Conservation (phyloP, 2,888 invertebrate species). For the Pseudococcus jackbeardsleyi region DNA sequence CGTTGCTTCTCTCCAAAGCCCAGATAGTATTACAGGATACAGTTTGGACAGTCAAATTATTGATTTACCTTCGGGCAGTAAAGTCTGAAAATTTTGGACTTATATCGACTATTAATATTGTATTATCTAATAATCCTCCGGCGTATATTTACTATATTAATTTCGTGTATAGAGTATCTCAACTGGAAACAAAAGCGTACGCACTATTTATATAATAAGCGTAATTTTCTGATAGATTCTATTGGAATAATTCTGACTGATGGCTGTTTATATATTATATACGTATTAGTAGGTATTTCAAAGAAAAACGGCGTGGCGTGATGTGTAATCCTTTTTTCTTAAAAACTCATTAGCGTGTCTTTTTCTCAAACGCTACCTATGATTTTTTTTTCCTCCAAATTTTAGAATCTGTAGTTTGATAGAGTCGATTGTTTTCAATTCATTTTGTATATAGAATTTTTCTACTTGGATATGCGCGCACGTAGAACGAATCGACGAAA, state of each 20-base stretch:
- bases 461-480: background rate
- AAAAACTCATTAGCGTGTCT: background rate
- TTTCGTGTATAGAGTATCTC: background rate
- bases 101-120: background rate
- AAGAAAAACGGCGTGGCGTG: background rate
- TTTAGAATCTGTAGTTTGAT: background rate
- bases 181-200: background rate
- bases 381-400: background rate
- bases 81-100: background rate
- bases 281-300: background rate
- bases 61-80: slow-evolving; percentile 67
- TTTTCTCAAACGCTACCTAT: background rate
- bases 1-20: slow-evolving; percentile 79
- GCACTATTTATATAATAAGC: background rate
- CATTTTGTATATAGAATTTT: background rate
- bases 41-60: slow-evolving; percentile 70
- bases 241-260: slow-evolving; percentile 28
- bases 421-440: background rate
- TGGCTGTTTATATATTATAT: slow-evolving; percentile 2
- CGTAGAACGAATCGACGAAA: background rate
- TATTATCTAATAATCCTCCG: background rate
- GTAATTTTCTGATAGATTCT: background rate
- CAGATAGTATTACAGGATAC: slow-evolving; percentile 78
- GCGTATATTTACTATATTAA: background rate
- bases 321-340: background rate